These are phyloP conservation scores for Anarsia innoxiella DNA, from an alignment of 2,888 invertebrate genomes.

Conservation along the genomic window DNA sequence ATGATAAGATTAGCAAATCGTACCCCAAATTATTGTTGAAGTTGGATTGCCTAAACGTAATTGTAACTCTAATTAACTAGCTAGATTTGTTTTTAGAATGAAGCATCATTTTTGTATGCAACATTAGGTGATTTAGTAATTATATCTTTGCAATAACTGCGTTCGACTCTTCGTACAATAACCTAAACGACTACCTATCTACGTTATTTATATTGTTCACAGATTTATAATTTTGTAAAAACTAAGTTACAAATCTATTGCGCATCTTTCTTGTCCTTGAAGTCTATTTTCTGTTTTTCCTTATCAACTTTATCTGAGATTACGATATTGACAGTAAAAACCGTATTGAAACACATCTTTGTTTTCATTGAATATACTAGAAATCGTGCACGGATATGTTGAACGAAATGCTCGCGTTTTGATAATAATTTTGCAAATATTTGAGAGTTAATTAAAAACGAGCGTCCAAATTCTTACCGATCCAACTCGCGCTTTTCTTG, in stretches of 20 bases:
- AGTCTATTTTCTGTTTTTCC: slow-evolving; percentile 11
- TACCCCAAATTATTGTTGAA: slow-evolving; percentile 2
- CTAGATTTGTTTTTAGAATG: neutral
- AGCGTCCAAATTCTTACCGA: slow-evolving; percentile 1
- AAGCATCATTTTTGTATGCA: neutral
- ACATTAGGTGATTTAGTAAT: slow-evolving; percentile 9
- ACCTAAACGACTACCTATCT: slow-evolving; percentile 2
- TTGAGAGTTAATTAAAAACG: slow-evolving; percentile 1
- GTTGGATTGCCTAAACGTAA: neutral
- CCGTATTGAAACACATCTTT: neutral
- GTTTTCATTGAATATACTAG: too few species aligned
- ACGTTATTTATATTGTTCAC: neutral
- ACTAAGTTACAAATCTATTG: neutral
- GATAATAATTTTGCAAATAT: too few species aligned
- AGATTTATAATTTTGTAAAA: neutral
- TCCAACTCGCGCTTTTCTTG: slow-evolving; percentile 1
- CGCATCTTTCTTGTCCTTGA: slow-evolving; percentile 1
- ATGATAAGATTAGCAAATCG: slow-evolving; percentile 28
- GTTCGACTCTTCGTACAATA: slow-evolving; percentile 9
- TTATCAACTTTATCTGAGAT: slow-evolving; percentile 8
- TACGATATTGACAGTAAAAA: neutral
- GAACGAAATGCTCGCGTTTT: neutral
- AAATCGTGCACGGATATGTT: too few species aligned
- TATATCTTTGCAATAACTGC: slow-evolving; percentile 6
- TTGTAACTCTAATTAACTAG: neutral